Conservation (phyloP, 2,113 vertebrate genomes). For the Alouatta palliata region DNA sequence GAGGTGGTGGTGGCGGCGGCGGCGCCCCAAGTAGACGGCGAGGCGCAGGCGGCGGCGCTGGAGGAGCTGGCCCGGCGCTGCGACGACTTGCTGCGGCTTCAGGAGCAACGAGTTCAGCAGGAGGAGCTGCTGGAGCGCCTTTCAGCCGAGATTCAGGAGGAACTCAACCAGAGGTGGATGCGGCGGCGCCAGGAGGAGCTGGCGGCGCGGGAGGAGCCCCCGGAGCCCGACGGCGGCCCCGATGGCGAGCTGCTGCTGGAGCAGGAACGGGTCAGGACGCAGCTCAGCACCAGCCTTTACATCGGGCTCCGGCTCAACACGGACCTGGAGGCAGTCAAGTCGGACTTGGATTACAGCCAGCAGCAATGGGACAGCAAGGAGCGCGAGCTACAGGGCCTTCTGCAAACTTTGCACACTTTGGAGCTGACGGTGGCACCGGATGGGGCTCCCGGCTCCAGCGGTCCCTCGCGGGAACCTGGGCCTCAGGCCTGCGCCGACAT, state of each 20-base stretch:
- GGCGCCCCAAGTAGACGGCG: conserved; percentile 75
- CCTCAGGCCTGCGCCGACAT: conserved; percentile 42
- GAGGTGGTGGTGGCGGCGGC: not conserved
- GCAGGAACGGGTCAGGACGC: conserved; percentile 90
- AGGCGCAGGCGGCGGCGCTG: conserved; percentile 78
- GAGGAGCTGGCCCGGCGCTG: conserved; percentile 85
- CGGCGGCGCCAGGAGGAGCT: conserved; percentile 89
- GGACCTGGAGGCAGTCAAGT: conserved; percentile 90
- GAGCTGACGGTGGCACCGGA: conserved; percentile 77
- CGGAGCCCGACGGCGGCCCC: conserved; percentile 62
- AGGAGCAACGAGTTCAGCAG: conserved; percentile 90
- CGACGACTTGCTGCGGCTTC: conserved; percentile 87
- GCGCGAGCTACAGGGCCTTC: conserved; percentile 89
- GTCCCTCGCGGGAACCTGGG: conserved; percentile 77
- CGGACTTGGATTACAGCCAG: conserved; percentile 89
- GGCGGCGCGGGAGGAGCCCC: conserved; percentile 78
- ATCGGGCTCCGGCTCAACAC: conserved; percentile 93
- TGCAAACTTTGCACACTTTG: conserved; percentile 88
- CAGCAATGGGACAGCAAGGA: conserved; percentile 88
- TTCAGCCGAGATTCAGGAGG: conserved; percentile 91
- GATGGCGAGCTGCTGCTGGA: conserved; percentile 87
- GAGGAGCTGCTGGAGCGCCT: conserved; percentile 89
- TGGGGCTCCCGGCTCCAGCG: conserved; percentile 58
- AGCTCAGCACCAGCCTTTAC: conserved; percentile 94
- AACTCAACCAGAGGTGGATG: conserved; percentile 95